Base-by-base conservation (phyloP, 64 coral and sea anemone species). In the Catalaphyllia jardinei region DNA sequence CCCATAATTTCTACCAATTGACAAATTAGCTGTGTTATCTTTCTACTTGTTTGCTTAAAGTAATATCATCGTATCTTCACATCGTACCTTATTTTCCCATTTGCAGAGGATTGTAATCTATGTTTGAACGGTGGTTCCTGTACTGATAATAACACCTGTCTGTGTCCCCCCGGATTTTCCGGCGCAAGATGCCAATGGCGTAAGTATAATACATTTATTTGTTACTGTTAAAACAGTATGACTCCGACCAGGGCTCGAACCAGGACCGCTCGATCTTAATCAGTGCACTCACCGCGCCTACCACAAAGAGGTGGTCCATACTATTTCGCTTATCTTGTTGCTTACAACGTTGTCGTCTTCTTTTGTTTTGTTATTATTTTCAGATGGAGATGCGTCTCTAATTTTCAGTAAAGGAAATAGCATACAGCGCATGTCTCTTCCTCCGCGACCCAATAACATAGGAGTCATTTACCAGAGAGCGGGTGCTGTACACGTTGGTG, bases 361-460 rank as follows among this genome's bases (percentile, higher is more conserved):
- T 16, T 10, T 33, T 14, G 8, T 4, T 65, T 86, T 80, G 9
- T 29, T 60, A 2, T 75, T 80, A 63, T 30, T 62, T 71, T 10
- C 73, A 97, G 95, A 97, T 91, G 95, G 95, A 22, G 95, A 93
- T 62, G 95, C 95, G 31, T 97, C 95, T 25, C 82, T 97, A 19
- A 87, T 97, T 14, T 97, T 79, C 82, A 97, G 91, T 1, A 97
- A 88, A 52, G 95, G 95, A 11, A 97, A 97, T 83, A 97, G 91
- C 33, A 89, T 97, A 33, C 95, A 97, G 51, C 91, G 95, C 19
- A 62, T 97, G 82, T 97, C 95, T 19, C 84, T 97, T 22, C 95
- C 95, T 24, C 88, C 95, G 18, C 91, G 91, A 8, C 92, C 95
- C 31, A 91, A 85, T 69, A 71, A 84, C 27, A 79, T 97, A 19